Base-by-base conservation (phyloP, 2,113 vertebrate genomes). In the Bambusicola thoracicus region DNA sequence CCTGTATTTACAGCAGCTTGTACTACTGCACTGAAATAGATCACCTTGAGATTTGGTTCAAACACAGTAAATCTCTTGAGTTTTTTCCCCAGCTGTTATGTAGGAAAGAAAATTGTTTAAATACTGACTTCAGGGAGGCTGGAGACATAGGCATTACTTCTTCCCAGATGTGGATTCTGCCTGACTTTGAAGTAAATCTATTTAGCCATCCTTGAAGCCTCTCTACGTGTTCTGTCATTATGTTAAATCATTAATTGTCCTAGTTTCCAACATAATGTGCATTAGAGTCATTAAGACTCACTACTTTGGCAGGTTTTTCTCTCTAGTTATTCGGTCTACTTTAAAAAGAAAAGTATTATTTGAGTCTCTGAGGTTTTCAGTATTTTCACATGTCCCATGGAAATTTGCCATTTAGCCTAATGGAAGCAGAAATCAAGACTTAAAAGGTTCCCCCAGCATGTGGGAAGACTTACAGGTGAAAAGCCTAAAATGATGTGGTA, bases 181-280 rank as follows among this genome's bases (percentile, higher is more conserved):
- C 77, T 92, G 82, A 77, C 95, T 96, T 97, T 96, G 94, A 97
- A 95, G 87, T 91, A 76, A 93, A 94, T 91, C 91, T 89, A 69
- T 68, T 88, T 73, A 97, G 88, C 61, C 75, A 94, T 84, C 83
- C 83, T 81, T 84, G 65, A 90, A 83, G 93, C 20, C 0, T 0
- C 82, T 86, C 62, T 67, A 41, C 22, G 13, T 56, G 51, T 94
- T 94, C 73, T 78, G 29, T 81, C 88, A 65, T 91, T 83, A 92
- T 38, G 87, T 83, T 94, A 95, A 96, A 92, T 87, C 4, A 8
- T 55, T 95, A 96, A 95, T 93, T 94, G 84, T 91, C 95, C 91
- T 92, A 86, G 73, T 94, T 96, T 94, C 82, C 46, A 89, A 76
- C 36, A 56, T 62, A 62, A 91, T 38, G 68, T 77, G 65, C 62